Conservation (phyloP, 23 tunicate genomes). For the Halocynthia aurantium region DNA sequence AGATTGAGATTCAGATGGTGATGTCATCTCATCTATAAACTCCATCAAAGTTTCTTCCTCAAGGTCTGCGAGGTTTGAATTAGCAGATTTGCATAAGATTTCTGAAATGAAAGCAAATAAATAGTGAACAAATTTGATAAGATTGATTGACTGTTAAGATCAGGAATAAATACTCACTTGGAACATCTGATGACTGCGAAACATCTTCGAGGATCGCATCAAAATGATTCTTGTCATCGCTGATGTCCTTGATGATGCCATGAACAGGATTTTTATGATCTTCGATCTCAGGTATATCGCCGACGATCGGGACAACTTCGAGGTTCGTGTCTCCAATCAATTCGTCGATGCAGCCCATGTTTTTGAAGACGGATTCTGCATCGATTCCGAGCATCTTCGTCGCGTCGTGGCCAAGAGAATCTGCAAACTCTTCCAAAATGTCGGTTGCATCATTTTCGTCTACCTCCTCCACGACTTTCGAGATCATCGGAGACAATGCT, state of each 20-base stretch:
- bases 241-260: too few relatives aligned
- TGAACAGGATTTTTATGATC: not conserved
- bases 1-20: conserved; percentile 9
- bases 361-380: conserved; percentile 38
- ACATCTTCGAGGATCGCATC: conserved; percentile 19
- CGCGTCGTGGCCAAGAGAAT: conserved; percentile 17
- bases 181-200: not conserved
- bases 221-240: conserved; percentile 5
- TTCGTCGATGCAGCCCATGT: conserved; percentile 33
- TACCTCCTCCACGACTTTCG: not conserved
- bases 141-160: not conserved
- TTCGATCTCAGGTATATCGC: not conserved
- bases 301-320: not conserved
- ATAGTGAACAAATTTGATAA: not conserved
- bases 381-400: conserved; percentile 17
- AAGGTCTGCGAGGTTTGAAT: not conserved
- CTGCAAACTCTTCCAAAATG: conserved; percentile 18
- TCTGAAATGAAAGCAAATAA: too few relatives aligned
- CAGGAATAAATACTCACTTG: not conserved
- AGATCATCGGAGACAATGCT: conserved; percentile 51
- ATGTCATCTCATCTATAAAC: conserved; percentile 26
- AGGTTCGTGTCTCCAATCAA: conserved; percentile 1
- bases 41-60: conserved; percentile 28
- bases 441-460: conserved; percentile 2
- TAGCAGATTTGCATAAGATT: not conserved